These are phyloP conservation scores for Meteorus sp. DNA, from an alignment of 1,140 invertebrate genomes.

Conservation along the genomic window DNA sequence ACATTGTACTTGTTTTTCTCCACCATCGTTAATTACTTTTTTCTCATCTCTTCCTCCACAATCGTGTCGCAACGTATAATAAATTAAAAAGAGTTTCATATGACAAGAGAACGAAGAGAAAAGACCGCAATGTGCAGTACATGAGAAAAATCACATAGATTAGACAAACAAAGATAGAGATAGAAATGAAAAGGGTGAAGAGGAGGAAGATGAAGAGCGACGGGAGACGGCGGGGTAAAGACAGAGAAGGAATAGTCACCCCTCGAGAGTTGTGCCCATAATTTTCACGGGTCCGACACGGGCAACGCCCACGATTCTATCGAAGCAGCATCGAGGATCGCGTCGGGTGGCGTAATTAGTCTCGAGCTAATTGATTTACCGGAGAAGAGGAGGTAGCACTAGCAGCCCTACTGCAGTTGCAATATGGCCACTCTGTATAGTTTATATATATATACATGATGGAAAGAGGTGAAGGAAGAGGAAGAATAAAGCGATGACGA, in stretches of 20 bases:
- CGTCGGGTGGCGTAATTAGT: constrained; percentile 24
- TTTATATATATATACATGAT: no score
- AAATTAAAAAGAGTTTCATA: no score
- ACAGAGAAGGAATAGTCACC: not conserved
- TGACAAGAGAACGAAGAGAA: no score
- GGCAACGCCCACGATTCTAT: constrained; percentile 24
- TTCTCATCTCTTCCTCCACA: no score
- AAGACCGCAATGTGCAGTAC: no score
- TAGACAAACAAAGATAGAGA: not conserved
- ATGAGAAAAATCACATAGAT: not conserved
- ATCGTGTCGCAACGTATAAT: no score
- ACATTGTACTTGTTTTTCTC: no score
- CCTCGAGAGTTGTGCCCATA: constrained; percentile 17
- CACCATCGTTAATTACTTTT: no score
- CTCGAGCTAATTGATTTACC: constrained; percentile 26
- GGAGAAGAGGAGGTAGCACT: not conserved
- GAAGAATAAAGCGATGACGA: not conserved
- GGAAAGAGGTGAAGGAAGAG: not conserved
- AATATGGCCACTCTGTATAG: not conserved
- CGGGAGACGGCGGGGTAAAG: not conserved
- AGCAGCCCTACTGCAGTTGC: not conserved
- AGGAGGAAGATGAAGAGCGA: not conserved
- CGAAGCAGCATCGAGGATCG: constrained; percentile 20
- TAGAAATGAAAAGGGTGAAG: not conserved
- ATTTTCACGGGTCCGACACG: constrained; percentile 20